Percentiles rank a stretch among this genome's conserved stretches.
phyloP scores from a whole-genome alignment of 2,113 vertebrate genomes.

The Euleptes europaea region DNA sequence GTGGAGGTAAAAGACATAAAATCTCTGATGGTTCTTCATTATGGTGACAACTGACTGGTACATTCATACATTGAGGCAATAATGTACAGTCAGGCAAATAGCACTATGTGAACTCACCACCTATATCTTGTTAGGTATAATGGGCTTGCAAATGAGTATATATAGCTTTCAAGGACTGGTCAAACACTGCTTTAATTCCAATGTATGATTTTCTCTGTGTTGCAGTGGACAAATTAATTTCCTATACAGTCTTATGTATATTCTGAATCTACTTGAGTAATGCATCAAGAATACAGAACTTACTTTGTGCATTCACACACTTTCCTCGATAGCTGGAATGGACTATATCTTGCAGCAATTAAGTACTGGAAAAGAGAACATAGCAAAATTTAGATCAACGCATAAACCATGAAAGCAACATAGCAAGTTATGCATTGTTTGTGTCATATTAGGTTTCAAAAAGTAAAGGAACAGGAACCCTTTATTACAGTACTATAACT shows the following conservation, averaged over 20 bases:
- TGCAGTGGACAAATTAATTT: not conserved
- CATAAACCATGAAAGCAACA: slow-evolving; percentile 13
- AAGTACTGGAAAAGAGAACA: slow-evolving; percentile 63
- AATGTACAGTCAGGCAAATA: not conserved
- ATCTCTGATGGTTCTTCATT: not conserved
- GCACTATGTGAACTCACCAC: not conserved
- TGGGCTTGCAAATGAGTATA: slow-evolving; percentile 3
- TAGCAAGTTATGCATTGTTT: slow-evolving; percentile 30
- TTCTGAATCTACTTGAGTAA: not conserved
- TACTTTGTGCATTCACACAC: slow-evolving; percentile 79
- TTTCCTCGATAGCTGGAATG: slow-evolving; percentile 65
- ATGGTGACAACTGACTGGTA: not conserved
- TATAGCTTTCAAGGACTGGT: not conserved
- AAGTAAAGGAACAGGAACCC: slow-evolving; percentile 37
- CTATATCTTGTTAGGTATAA: not conserved
- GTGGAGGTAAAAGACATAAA: not conserved
- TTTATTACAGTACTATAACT: slow-evolving; percentile 41
- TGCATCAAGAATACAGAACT: slow-evolving; percentile 31
- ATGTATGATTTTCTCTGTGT: not conserved
- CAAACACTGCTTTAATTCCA: not conserved
- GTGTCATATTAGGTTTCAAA: slow-evolving; percentile 41
- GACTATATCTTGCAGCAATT: slow-evolving; percentile 65
- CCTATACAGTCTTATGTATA: not conserved
- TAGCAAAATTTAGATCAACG: slow-evolving; percentile 42
- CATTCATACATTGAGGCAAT: not conserved